Base-by-base conservation (phyloP, 1,140 invertebrate genomes). In the Calosoma granatense region DNA sequence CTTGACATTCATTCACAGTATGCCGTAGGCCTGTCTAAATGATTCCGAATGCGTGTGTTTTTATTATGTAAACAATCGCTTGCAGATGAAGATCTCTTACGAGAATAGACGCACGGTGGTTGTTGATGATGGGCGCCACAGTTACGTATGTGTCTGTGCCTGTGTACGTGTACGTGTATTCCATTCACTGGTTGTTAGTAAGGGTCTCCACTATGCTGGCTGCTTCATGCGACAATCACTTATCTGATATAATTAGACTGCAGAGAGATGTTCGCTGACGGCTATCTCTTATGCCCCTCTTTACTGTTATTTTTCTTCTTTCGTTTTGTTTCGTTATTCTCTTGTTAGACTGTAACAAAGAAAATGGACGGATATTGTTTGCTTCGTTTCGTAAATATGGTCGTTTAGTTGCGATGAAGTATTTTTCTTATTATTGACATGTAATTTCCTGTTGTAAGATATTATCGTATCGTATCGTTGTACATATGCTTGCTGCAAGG, bases 221-320 rank as follows among this genome's bases (percentile, higher is more conserved):
- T 30, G 4, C 41, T 11, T 12, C 9, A 11, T 17, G 6, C 9
- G 41, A 12, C 15, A 17, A 47, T 17, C 41, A 47, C 41, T 47
- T 47, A 47, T 47, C 41, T 11, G 41, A 47, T 47, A 47, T 47
- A 47, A 47, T 47, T 47, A 47, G 41, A 47, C 41, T 11, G 6
- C 17, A 17, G 9, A n/a, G n/a, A 17, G 41, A 47, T 47, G 9
- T 47, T 17, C 15, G 6, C 15, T 47, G 41, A 47, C 17, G 41
- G 9, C 26, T 36, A 36, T 36, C 26, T 36, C 26, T 36, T 9
- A 6, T 36, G 3, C 41, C 41, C 41, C 41, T 12, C 6, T 47
- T 12, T 47, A 6, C 41, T 12, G 3, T 47, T 47, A 4, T 47
- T 12, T 17, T 47, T 17, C 15, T 9, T 47, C 15, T 47, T 47